Evolutionary conservation across 2,113 vertebrate genomes (phyloP).

Genomic region (Odontesthes bonariensis): DNA sequence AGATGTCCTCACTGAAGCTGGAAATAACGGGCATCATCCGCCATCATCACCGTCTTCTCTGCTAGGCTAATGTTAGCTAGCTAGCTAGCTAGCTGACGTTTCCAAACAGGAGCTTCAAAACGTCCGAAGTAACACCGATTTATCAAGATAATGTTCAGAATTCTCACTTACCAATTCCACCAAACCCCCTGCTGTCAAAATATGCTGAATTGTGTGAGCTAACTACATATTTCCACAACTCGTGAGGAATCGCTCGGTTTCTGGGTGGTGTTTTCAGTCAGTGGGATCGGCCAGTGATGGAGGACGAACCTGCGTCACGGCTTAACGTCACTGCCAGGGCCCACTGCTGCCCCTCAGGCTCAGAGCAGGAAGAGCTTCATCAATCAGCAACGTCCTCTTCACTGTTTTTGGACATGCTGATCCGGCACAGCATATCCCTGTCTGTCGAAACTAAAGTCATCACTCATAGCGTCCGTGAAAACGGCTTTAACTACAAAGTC

Average conservation of each 20-base stretch:
- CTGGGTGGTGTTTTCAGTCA: constrained; percentile 62
- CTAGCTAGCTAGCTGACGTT: constrained; percentile 28
- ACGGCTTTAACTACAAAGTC: too few relatives aligned
- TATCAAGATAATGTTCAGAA: not conserved
- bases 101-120: not conserved
- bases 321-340: constrained; percentile 59
- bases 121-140: not conserved
- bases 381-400: not conserved
- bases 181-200: constrained; percentile 46
- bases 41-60: constrained; percentile 62
- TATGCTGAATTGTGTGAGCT: constrained; percentile 7
- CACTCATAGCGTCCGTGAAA: too few relatives aligned
- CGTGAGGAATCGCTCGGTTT: constrained; percentile 39
- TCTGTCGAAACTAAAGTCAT: not conserved
- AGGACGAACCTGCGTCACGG: constrained; percentile 72
- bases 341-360: constrained; percentile 26
- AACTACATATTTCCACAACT: constrained; percentile 74
- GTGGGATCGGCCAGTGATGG: constrained; percentile 67
- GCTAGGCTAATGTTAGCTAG: constrained; percentile 71
- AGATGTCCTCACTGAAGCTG: constrained; percentile 36
- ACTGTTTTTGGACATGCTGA: constrained; percentile 19
- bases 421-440: not conserved
- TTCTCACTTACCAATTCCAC: constrained; percentile 59
- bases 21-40: constrained; percentile 70
- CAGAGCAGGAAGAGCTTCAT: not conserved